A percentile compares a stretch with the other conserved stretches of the same genome.
These are phyloP conservation scores for Plecotus auritus DNA, from an alignment of 2,113 vertebrate genomes.

Conservation along the genomic window DNA sequence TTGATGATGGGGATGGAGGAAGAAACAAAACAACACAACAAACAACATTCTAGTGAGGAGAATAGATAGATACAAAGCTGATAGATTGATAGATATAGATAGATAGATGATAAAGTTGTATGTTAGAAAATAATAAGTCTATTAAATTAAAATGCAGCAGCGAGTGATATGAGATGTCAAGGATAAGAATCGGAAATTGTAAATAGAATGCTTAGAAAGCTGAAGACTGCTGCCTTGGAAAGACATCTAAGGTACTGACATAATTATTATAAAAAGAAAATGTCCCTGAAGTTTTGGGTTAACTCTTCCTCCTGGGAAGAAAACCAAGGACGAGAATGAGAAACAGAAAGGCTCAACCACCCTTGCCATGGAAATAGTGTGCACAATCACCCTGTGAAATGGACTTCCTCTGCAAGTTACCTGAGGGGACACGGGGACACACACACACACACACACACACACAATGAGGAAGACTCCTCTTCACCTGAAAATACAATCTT, in stretches of 20 bases:
- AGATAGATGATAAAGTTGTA: not conserved
- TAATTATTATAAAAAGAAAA: not conserved
- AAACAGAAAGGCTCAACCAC: not conserved
- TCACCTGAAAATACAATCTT: not conserved
- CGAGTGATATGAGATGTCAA: not conserved
- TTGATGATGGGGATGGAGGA: not conserved
- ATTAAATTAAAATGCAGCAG: not conserved
- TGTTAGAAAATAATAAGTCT: not conserved
- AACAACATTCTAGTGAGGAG: not conserved
- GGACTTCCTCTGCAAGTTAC: not conserved
- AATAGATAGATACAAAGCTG: not conserved
- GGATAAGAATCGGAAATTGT: not conserved
- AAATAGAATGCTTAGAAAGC: not conserved
- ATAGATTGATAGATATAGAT: not conserved
- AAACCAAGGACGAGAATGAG: not conserved
- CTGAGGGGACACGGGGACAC: not conserved
- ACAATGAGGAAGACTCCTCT: not conserved
- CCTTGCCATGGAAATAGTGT: not conserved
- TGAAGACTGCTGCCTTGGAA: not conserved
- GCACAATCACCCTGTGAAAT: fast-evolving
- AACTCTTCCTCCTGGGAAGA: not conserved
- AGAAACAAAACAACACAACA: not conserved
- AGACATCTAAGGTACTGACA: not conserved
- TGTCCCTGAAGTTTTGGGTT: not conserved
- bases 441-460: not conserved